Percentiles rank a stretch among this genome's conserved stretches.
Evolutionary conservation across 2,888 invertebrate genomes (phyloP).

Genomic region (Coelopa pilipes): DNA sequence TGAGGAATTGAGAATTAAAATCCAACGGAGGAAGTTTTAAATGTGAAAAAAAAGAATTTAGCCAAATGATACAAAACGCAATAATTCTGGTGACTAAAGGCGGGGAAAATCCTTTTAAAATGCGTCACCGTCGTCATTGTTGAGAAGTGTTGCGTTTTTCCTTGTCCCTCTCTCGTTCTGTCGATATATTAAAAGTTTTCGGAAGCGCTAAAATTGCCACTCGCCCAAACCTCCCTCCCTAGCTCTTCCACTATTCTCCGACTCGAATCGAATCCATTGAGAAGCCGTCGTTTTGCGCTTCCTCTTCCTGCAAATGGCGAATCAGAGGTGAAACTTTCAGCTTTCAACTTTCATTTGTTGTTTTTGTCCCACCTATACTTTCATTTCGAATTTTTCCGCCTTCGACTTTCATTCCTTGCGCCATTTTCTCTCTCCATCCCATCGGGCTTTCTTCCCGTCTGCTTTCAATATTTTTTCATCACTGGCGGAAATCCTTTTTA

Average conservation of each 20-base stretch:
- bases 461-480: slow-evolving; percentile 22
- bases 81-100: neutral
- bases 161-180: neutral
- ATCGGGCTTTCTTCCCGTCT: neutral
- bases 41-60: neutral
- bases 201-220: too few species aligned
- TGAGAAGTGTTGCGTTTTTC: neutral
- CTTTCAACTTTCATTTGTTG: neutral
- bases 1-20: slow-evolving; percentile 2
- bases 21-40: neutral
- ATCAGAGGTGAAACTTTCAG: slow-evolving; percentile 2
- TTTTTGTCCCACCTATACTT: neutral
- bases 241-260: too few species aligned
- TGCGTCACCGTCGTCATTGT: neutral
- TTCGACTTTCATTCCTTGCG: neutral
- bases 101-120: neutral
- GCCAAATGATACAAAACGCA: neutral
- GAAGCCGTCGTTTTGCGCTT: too few species aligned
- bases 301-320: neutral
- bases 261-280: too few species aligned
- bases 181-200: too few species aligned
- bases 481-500: slow-evolving; percentile 20
- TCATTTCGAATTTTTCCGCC: neutral
- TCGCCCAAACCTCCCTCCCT: too few species aligned
- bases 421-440: neutral